phyloP scores from a whole-genome alignment of 2,113 vertebrate species.

The Lepisosteus osseus region DNA sequence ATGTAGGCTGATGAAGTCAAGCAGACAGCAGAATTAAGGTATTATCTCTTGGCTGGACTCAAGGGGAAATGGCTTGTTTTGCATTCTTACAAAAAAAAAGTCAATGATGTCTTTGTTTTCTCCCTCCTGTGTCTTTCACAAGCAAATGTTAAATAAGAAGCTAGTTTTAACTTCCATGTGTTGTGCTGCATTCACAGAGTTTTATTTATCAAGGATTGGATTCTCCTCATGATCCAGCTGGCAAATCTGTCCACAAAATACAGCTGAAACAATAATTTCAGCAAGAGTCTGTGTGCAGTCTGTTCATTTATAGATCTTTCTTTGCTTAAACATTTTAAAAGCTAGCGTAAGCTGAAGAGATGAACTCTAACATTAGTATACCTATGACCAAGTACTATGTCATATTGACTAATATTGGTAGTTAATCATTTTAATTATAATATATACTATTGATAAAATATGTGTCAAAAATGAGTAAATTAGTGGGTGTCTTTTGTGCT shows the following conservation, averaged over 20 bases:
- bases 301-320: too few species aligned
- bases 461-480: too few species aligned
- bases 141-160: neutral
- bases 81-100: constrained; percentile 5
- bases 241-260: neutral
- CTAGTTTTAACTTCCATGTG: constrained; percentile 2
- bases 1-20: neutral
- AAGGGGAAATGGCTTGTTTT: neutral
- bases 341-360: too few species aligned
- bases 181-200: neutral
- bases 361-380: too few species aligned
- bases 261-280: neutral
- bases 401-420: too few species aligned
- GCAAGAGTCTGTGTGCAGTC: too few species aligned
- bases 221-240: too few species aligned
- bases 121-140: neutral
- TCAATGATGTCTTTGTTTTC: constrained; percentile 11
- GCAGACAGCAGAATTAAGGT: neutral
- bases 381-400: too few species aligned
- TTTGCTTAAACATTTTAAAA: too few species aligned
- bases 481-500: too few species aligned
- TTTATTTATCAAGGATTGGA: neutral
- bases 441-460: too few species aligned
- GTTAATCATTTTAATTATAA: too few species aligned
- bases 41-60: neutral